Evolutionary conservation across 2,888 invertebrate species (phyloP), one percentile per base, ranked within the genome.

Genomic region (Leptogaster cylindrica): DNA sequence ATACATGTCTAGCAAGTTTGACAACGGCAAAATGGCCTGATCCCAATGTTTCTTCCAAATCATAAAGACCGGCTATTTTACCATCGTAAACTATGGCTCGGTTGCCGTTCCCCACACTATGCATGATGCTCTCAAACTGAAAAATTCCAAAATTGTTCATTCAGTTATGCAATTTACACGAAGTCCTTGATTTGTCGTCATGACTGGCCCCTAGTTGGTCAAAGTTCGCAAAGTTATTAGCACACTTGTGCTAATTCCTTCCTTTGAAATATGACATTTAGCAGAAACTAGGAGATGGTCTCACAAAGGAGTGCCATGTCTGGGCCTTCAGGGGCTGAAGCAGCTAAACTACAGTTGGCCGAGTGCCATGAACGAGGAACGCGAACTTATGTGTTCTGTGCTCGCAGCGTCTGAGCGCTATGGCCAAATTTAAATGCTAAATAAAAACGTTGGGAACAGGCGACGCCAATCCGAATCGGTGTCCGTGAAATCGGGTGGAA

Each of bases 21-120:
- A 98, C 98, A 71, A 97, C 96, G 71, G 98, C 98, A 85, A 97
- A 99, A 83, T 99, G 98, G 68, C 98, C 99, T 70, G 95, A 91
- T 51, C 99, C 99, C 67, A 99, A 88, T 3, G 98, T 99, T 81
- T 96, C 94, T 81, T 96, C 93, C 78, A 99, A 86, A 83, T 99
- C 98, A 82, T 99, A 99, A 58, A 98, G 86, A 66, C 98, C 98
- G 75, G 95, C 95, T 79, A 95, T 95, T 85, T 94, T 93, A 71
- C 92, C 89, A 82, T 92, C 91, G 80, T 89, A 89, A 68, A 86
- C 83, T 50, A 72, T 66, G 61, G 70, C 50, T 46, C 73, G 73
- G 67, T 64, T 71, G 52, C 69, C 70, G 66, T 71, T 72, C 18
- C 72, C 70, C 28, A 70, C 67, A 64, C 70, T 70, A 52, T 72